A percentile compares a stretch with the other conserved stretches of the same genome.
Evolutionary conservation across 2,113 vertebrate genomes (phyloP).

Genomic region (Tachysurus vachellii): DNA sequence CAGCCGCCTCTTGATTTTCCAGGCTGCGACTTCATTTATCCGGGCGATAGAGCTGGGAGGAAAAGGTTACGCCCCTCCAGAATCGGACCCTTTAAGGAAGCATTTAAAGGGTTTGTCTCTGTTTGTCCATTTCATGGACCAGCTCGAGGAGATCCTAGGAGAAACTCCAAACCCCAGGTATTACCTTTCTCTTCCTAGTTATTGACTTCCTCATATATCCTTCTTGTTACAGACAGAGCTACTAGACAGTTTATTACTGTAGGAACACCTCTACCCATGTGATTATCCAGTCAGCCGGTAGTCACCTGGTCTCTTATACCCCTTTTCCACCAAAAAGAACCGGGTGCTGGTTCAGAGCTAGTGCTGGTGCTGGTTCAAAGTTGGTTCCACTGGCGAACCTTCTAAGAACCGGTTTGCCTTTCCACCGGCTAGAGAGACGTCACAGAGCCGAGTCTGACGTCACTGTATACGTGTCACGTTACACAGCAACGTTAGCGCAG

Average conservation of each 20-base stretch:
- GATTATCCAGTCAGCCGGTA: no score
- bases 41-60: constrained; percentile 87
- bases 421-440: no score
- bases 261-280: neutral
- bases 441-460: no score
- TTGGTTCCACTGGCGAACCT: no score
- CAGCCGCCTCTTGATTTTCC: constrained; percentile 1
- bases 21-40: constrained; percentile 84
- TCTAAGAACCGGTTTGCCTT: no score
- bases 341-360: no score
- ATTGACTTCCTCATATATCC: neutral
- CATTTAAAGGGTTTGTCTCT: constrained; percentile 85
- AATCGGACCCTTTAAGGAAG: constrained; percentile 81
- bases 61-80: constrained; percentile 82
- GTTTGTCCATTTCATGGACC: constrained; percentile 87
- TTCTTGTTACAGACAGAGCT: neutral
- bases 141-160: constrained; percentile 87
- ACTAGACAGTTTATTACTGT: no score
- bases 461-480: no score
- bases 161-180: constrained; percentile 88
- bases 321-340: no score
- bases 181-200: constrained; percentile 34
- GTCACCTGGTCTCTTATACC: neutral
- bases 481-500: no score
- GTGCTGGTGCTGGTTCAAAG: no score